Percentiles rank a stretch among this genome's conserved stretches.
These are phyloP conservation scores for Pitta sordida DNA, from an alignment of 2,113 vertebrate species.

Conservation along the genomic window DNA sequence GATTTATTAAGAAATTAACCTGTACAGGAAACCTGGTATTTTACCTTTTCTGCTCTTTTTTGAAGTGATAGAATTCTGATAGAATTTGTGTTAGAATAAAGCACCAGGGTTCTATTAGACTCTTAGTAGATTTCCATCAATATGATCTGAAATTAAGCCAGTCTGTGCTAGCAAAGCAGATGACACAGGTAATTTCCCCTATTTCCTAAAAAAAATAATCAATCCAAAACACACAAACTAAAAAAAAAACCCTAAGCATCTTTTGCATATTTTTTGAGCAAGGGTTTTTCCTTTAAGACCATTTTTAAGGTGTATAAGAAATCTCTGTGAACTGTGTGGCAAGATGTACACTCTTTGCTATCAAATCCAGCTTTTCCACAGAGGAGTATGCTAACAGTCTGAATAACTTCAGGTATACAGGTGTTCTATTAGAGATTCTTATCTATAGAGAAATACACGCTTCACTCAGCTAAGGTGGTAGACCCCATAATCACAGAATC, in stretches of 20 bases:
- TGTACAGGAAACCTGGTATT: neutral
- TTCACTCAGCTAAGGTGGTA: neutral
- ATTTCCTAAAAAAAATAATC: neutral
- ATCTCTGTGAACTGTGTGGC: neutral
- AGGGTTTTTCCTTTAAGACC: neutral
- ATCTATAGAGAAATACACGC: neutral
- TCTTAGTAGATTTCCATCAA: neutral
- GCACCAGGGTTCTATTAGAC: neutral
- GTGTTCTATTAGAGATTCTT: neutral
- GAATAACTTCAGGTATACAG: neutral
- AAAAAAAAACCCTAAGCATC: fast-evolving
- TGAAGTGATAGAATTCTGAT: too few relatives aligned
- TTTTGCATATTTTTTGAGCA: neutral
- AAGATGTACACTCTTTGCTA: neutral
- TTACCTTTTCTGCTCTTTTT: neutral
- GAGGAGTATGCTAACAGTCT: neutral
- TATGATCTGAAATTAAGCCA: neutral
- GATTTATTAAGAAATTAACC: neutral
- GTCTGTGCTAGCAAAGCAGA: neutral
- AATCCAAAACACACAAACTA: neutral
- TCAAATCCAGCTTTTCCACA: neutral
- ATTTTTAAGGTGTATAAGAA: neutral
- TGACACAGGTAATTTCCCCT: fast-evolving
- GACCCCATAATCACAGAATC: neutral
- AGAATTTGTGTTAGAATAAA: neutral